phyloP scores from a whole-genome alignment of 2,888 invertebrate species.

The Aromia moschata region DNA sequence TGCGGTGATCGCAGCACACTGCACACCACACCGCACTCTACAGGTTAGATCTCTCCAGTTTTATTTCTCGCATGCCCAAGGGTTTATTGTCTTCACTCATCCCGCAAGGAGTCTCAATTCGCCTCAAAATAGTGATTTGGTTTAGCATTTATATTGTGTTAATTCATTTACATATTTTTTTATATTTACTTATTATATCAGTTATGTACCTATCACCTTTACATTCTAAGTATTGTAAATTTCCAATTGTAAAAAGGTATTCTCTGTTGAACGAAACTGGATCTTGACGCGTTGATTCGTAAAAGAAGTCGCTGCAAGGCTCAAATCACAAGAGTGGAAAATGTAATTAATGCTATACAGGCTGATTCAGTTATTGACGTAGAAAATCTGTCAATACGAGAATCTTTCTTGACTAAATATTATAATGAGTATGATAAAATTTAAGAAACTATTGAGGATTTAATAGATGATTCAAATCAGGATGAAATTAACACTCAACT shows the following conservation, averaged over 20 bases:
- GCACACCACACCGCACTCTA: neutral
- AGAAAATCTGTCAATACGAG: constrained; percentile 2
- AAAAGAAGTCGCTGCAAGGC: constrained; percentile 2
- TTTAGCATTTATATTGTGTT: neutral
- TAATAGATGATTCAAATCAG: neutral
- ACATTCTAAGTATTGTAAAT: no score
- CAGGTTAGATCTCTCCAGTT: neutral
- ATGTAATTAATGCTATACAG: constrained; percentile 1
- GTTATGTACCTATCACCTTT: no score
- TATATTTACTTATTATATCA: neutral
- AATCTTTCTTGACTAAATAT: constrained; percentile 6
- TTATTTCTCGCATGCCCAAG: neutral
- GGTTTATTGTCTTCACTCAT: neutral
- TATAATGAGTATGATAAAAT: constrained; percentile 8
- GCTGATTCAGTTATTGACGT: neutral
- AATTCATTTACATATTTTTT: neutral
- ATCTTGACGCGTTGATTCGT: neutral
- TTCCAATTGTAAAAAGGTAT: no score
- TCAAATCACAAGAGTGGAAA: constrained; percentile 2
- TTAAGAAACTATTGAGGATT: constrained; percentile 9
- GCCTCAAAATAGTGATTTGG: neutral
- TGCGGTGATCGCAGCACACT: no score
- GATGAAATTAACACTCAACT: neutral
- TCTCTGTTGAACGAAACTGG: neutral
- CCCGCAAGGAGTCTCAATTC: neutral